Evolutionary conservation across 1,140 invertebrate genomes (phyloP), one percentile per base, ranked within the genome.

Genomic region (Drosophila ohnishii): DNA sequence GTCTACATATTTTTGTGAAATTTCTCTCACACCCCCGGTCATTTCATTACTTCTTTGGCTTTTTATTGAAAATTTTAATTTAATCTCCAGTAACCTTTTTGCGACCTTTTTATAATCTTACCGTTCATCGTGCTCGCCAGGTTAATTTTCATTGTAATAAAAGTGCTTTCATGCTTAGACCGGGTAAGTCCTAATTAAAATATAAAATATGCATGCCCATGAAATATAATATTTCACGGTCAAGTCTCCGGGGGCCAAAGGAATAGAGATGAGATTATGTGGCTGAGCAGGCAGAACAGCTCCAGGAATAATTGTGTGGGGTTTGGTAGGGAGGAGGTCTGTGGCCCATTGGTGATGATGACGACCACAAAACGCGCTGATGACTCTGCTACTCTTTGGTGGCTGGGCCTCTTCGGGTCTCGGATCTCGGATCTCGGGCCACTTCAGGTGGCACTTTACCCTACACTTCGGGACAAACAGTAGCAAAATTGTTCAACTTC

Each of bases 401-500:
- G 53, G 9, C 16, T 59, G 37, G 25, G 53, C 34, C 60, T 13
- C 32, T 45, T 63, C 8, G n/a, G n/a, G 37, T 62, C 40, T 63
- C 39, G 16, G 53, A 35, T 55, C 55, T 65, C 37, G 16, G 53
- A 35, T 55, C 55, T 65, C 37, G 14, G 32, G 28, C 37, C 77
- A 63, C 62, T 75, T 65, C 71, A 80, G 50, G 30, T 80, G 72
- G 61, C 67, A 75, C 81, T 79, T 78, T 66, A 75, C 75, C 56
- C 51, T 64, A 55, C 70, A 74, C 72, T 69, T 61, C 35, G 63
- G 48, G 11, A 39, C 61, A 75, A 84, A 86, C 81, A 86, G 82
- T 86, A 85, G 82, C 82, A 81, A 79, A 85, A 74, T 69, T 85
- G 67, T 85, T 85, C 69, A 78, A 75, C 81, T 85, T 85, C 53